Evolutionary conservation across 2,888 invertebrate genomes (phyloP), one percentile per base, ranked within the genome.

Genomic region (Dascillus cervinus): DNA sequence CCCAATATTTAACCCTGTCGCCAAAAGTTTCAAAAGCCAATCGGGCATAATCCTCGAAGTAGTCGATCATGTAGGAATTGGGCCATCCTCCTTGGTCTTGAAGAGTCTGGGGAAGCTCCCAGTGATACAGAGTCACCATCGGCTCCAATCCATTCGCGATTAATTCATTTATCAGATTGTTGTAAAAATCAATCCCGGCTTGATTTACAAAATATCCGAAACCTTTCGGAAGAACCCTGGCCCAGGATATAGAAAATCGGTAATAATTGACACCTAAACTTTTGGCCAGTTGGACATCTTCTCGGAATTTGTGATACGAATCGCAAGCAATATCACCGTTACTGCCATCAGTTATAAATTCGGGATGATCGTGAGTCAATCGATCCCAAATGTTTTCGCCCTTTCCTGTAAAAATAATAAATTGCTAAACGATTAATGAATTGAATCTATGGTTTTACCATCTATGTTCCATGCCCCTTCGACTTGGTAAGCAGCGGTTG

Each of bases 81-180:
- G 17, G 35, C 39, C 32, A 40, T 8, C 44, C 43, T 5, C 42
- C 46, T 8, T 39, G 9, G 1, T 40, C 29, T 26, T 38, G 36
- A 6, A 75, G 53, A 2, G 45, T 29, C 47, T 75, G 71, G 0
- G 78, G 78, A 31, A 77, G 61, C 48, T 79, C 77, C 74, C 75
- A 78, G 49, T 81, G 79, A 62, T 76, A 78, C 56, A 80, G 65
- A 0, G 78, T 79, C 3, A 76, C 69, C 34, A 76, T 53, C 0
- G 82, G 80, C 31, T 62, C 50, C 25, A 85, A 77, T 59, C 2
- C 45, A 29, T 49, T 49, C 11, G 22, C 30, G 4, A 63, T 37
- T 2, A 82, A 60, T 44, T 70, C 73, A 23, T 73, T 60, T 5
- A 81, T 65, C 11, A 82, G 53, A 22, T 69, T 62, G 27, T 68